These are phyloP conservation scores for Montifringilla adamsi DNA, from an alignment of 2,113 vertebrate genomes.

Conservation along the genomic window DNA sequence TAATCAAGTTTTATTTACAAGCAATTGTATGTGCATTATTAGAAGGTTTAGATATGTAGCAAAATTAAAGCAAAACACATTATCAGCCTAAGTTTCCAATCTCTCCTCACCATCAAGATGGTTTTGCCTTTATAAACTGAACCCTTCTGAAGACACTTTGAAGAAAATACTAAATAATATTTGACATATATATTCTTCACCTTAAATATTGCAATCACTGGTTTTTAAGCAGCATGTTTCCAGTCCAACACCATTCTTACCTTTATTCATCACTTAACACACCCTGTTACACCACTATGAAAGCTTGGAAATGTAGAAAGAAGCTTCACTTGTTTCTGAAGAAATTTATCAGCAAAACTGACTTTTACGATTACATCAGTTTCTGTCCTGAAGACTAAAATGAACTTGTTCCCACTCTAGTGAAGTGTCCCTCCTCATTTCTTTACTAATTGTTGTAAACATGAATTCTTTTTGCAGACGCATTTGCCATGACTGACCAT, in stretches of 20 bases:
- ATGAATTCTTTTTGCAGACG: background rate
- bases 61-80: background rate
- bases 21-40: background rate
- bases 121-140: background rate
- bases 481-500: background rate
- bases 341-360: background rate
- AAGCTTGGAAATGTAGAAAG: background rate
- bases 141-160: background rate
- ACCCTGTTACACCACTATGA: background rate
- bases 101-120: background rate
- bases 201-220: background rate
- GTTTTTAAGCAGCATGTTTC: background rate
- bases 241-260: background rate
- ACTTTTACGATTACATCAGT: background rate
- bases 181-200: background rate
- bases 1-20: background rate
- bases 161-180: background rate
- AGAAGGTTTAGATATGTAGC: background rate
- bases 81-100: background rate
- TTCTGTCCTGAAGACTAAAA: background rate
- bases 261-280: background rate
- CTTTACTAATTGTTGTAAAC: background rate
- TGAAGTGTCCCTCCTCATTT: background rate
- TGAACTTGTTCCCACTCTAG: background rate
- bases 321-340: background rate